phyloP scores from a whole-genome alignment of 2,797 vertebrate species.

The Erethizon dorsatum region DNA sequence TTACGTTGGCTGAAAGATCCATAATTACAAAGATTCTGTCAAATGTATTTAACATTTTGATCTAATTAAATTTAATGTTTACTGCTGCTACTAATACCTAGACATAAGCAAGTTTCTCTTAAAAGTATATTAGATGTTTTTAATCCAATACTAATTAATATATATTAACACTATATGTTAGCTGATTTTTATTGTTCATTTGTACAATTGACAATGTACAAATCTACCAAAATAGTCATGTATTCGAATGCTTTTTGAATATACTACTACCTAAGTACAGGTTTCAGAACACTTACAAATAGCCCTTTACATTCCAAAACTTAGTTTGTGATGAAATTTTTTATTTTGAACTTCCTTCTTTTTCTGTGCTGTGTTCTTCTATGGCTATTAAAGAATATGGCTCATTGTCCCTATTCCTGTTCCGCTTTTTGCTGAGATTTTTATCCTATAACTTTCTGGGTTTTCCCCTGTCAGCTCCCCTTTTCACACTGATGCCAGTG shows the following conservation, averaged over 20 bases:
- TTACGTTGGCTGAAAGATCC: neutral
- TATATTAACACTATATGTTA: neutral
- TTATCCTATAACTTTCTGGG: neutral
- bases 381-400: neutral
- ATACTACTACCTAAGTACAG: neutral
- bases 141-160: neutral
- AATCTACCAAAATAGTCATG: neutral
- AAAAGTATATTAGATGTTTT: neutral
- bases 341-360: neutral
- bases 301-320: neutral
- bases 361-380: neutral
- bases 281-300: neutral
- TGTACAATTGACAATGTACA: neutral
- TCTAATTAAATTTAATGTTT: neutral
- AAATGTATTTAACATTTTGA: neutral
- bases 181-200: neutral
- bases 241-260: neutral
- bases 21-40: neutral
- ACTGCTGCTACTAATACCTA: neutral
- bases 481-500: neutral
- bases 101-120: neutral
- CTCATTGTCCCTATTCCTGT: neutral
- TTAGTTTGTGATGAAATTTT: neutral
- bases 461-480: neutral
- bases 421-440: accelerated